Evolutionary conservation across 2,888 invertebrate genomes (phyloP), one percentile per base, ranked within the genome.

Genomic region (Malthinus seriepunctatus): DNA sequence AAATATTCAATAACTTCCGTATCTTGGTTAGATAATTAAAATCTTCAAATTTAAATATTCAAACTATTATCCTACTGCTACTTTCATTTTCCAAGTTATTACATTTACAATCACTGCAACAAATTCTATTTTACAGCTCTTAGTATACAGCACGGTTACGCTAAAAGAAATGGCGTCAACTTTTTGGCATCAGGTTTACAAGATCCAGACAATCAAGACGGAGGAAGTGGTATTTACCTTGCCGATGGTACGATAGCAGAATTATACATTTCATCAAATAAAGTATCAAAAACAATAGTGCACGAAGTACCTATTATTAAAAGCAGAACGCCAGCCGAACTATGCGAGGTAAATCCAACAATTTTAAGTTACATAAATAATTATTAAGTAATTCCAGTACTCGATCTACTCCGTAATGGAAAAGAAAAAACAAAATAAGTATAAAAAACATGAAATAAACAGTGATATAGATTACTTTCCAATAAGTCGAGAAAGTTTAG

Each of bases 101-200:
- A n/a, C n/a, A n/a, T n/a, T n/a, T n/a, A n/a, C n/a, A 23, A 23
- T 5, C 23, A 5, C 5, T 23, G 5, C 23, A 23, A 23, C 23
- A 23, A 23, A 39, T 39, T 11, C 12, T 39, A 4, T 11, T 34
- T 67, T 66, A 14, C 33, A 71, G 72, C 69, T 32, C 47, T 69
- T 10, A 66, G 68, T 42, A 56, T 69, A 4, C 70, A 71, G 59
- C 67, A 65, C 46, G 73, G 71, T 3, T 73, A 69, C 63, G 68
- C 68, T 2, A 66, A 65, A 56, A 63, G 63, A 11, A 65, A 66
- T 14, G 69, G 70, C 10, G 62, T 72, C 1, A 71, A 71, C 50
- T 49, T 73, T 3, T 38, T 73, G 33, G 69, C 65, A 7, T 51
- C 73, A 7, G 61, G 64, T 12, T 69, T 67, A 42, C 65, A 61